Base-by-base conservation (phyloP, 2,113 vertebrate genomes). In the Gadus macrocephalus region DNA sequence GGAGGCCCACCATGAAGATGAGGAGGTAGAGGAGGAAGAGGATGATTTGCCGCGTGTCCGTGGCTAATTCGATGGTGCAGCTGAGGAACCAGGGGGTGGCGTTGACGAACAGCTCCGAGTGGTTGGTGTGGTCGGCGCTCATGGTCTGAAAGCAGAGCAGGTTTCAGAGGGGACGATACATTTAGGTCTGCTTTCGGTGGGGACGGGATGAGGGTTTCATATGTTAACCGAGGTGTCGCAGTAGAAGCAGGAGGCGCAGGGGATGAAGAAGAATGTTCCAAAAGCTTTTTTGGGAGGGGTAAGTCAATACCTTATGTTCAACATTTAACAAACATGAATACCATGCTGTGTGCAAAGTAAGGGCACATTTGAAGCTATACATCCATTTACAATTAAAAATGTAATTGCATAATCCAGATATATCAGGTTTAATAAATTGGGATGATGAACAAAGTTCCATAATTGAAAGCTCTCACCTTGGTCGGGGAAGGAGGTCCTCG, bases 1-100 rank as follows among this genome's bases (percentile, higher is more conserved):
- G 90, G 84, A 99, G 82, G 67, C 96, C 96, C n/a, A 92, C 90
- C 84, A 96, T 83, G 3, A 98, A 97, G 77, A 95, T 82, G 81
- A 92, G 62, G 4, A 98, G 90, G 84, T 96, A 95, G 74, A 98
- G 81, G 27, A 96, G 85, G 78, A 98, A 97, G 72, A 98, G 93
- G 63, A 82, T 67, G 6, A 95, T 91, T 0, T 92, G 86, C 49
- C 93, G 93, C 70, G 83, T 62, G 4, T 86, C 80, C 3, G 86
- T 73, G 0, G 93, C 86, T 66, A 97, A 81, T 35, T 88, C 62
- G 60, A 92, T 4, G 19, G 91, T 89, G 42, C 96, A 98, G 28
- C 88, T 84, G 0, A 62, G 81, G 67, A 91, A 93, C 88, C 93
- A 91, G 7, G 93, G 92, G 1, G 68, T 94, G 74, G 59, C 91